phyloP scores from a whole-genome alignment of 1,140 invertebrate species.

The Triops longicaudatus region DNA sequence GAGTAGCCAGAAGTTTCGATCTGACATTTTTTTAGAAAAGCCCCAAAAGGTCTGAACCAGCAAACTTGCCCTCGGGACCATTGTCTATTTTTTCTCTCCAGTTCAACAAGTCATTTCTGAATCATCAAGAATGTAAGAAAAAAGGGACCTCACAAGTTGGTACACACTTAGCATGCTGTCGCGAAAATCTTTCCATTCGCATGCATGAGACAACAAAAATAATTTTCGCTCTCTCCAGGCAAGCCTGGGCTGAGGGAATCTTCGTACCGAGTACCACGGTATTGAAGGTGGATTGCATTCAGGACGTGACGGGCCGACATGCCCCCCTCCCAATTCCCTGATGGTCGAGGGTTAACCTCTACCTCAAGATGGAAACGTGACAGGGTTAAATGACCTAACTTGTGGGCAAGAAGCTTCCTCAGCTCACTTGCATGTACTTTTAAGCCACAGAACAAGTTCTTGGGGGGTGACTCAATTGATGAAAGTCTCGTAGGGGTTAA shows the following conservation, averaged over 20 bases:
- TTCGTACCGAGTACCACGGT: background rate
- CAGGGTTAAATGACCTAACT: background rate
- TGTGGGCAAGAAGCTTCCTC: background rate
- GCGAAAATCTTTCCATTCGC: background rate
- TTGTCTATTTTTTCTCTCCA: background rate
- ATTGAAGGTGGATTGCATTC: background rate
- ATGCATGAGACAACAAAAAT: background rate
- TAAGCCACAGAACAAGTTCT: background rate
- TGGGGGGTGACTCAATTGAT: background rate
- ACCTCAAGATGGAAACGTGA: conserved; percentile 7
- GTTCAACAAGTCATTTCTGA: background rate
- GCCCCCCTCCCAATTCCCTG: background rate
- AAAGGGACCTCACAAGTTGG: background rate
- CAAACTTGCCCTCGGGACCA: background rate
- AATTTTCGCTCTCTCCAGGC: background rate
- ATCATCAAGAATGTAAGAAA: background rate
- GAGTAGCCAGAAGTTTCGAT: background rate
- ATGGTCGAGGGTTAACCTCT: background rate
- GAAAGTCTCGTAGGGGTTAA: background rate
- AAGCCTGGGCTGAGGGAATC: background rate
- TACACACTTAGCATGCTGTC: background rate
- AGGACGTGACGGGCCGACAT: background rate
- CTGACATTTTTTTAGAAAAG: background rate
- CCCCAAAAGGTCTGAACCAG: background rate
- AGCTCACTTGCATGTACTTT: background rate